Base-by-base conservation (phyloP, 2,113 vertebrate species). In the Stomatorhinus ivindoensis region DNA sequence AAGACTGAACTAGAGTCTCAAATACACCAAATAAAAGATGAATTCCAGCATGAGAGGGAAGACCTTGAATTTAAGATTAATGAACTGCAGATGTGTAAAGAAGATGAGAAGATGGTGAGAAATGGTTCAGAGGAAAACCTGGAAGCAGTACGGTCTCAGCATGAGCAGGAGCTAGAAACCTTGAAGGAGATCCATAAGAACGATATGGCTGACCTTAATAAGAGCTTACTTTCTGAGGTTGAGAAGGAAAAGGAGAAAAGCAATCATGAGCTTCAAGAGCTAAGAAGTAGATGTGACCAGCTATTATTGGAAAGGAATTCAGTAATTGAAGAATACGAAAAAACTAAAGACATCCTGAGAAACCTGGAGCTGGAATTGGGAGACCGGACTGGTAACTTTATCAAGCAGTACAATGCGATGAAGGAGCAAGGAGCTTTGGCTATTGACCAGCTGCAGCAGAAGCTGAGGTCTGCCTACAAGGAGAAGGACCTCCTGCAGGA, bases 11-110 rank as follows among this genome's bases (percentile, higher is more conserved):
- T 99, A 19, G 97, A 99, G 90, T 94, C 95, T 46, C 97, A 99
- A 87, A 94, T 98, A 87, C 95, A 97, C 2, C 96, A 92, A 48
- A 47, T 93, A 88, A 97, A 95, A 90, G 96, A 98, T 90, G 98
- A 99, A 55, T 97, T 97, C 90, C 97, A 97, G 88, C 94, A 96
- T 87, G 98, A 99, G 91, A 95, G 94, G 86, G 98, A 99, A 92
- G 98, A 99, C 88, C 93, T 99, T 83, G 98, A 99, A 84, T 99
- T 99, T 92, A 99, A 98, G 94, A 97, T 99, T 89, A 97, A 99
- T 91, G 98, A 99, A 93, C 91, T 99, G 44, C 97, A 98, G 88
- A 95, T 98, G 94, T 94, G 89, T 91, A 97, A 96, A 91, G 98
- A 99, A 89, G 96, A 97, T 24, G 92, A 94, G 42, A 93, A 86